These are phyloP conservation scores for Cantharis nigra DNA, from an alignment of 2,888 invertebrate species.

Conservation along the genomic window DNA sequence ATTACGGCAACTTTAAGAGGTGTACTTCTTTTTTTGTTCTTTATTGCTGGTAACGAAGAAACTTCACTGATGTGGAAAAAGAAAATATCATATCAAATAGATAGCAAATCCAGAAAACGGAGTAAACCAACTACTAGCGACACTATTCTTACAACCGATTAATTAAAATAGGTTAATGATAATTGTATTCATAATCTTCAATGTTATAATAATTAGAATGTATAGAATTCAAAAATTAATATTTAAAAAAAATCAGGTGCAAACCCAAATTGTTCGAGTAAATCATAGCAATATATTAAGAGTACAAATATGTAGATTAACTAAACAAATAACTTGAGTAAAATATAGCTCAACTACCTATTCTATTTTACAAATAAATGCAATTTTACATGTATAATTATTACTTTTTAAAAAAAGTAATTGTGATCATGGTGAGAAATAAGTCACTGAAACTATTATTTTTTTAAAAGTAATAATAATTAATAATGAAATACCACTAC, in stretches of 20 bases:
- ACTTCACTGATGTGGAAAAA: conserved; percentile 57
- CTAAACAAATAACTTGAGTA: too few species aligned
- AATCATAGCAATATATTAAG: too few species aligned
- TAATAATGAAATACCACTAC: too few species aligned
- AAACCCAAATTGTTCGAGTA: neutral
- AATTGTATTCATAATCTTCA: neutral
- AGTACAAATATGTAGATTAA: too few species aligned
- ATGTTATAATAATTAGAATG: too few species aligned
- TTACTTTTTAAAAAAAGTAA: too few species aligned
- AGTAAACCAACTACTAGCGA: neutral
- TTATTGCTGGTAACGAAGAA: conserved; percentile 61
- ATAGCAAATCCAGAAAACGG: neutral
- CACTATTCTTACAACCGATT: neutral
- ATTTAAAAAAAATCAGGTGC: too few species aligned
- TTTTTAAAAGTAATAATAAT: too few species aligned
- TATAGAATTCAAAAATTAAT: too few species aligned
- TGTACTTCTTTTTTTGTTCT: conserved; percentile 61
- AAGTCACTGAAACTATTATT: too few species aligned
- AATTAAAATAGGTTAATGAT: neutral
- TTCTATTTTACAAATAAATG: neutral
- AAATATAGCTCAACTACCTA: too few species aligned
- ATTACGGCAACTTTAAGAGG: conserved; percentile 60
- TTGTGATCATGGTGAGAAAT: too few species aligned
- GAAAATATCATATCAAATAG: neutral
- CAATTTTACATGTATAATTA: neutral